These are phyloP conservation scores for Drosophila sp. DNA, from an alignment of 1,140 invertebrate species.

Conservation along the genomic window DNA sequence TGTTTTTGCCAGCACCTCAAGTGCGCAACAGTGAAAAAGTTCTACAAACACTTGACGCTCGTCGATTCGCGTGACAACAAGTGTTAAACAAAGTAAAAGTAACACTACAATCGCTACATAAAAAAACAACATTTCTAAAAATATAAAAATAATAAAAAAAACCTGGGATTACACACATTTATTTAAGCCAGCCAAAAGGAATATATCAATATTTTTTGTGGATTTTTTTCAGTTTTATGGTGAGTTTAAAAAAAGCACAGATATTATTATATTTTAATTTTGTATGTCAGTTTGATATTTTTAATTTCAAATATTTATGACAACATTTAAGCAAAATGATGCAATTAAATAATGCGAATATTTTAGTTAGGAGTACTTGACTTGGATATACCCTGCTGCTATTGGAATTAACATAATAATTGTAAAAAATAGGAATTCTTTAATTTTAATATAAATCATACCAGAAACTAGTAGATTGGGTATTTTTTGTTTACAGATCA, in stretches of 20 bases:
- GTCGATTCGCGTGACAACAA: conserved; percentile 58
- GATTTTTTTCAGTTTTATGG: conserved; percentile 59
- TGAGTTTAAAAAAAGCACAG: conserved; percentile 33
- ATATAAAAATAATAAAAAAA: no score
- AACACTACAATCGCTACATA: conserved; percentile 7
- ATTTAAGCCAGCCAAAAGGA: conserved; percentile 9
- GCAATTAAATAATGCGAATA: neutral
- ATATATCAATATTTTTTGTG: conserved; percentile 32
- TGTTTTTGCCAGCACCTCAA: conserved; percentile 10
- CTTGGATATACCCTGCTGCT: neutral
- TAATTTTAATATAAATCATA: no score
- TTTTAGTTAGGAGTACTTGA: neutral
- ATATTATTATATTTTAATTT: neutral
- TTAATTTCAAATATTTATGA: neutral
- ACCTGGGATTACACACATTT: conserved; percentile 11
- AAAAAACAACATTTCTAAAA: no score
- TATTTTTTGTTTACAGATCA: neutral
- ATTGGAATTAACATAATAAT: no score
- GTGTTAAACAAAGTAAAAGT: conserved; percentile 45
- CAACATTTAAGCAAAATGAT: neutral
- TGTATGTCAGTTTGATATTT: no score
- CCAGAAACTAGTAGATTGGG: no score
- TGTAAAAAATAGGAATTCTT: no score
- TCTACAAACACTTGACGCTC: conserved; percentile 62
- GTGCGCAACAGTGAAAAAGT: conserved; percentile 51